Conservation (phyloP, 64 coral and sea anemone genomes). For the Stylophora pistillata region DNA sequence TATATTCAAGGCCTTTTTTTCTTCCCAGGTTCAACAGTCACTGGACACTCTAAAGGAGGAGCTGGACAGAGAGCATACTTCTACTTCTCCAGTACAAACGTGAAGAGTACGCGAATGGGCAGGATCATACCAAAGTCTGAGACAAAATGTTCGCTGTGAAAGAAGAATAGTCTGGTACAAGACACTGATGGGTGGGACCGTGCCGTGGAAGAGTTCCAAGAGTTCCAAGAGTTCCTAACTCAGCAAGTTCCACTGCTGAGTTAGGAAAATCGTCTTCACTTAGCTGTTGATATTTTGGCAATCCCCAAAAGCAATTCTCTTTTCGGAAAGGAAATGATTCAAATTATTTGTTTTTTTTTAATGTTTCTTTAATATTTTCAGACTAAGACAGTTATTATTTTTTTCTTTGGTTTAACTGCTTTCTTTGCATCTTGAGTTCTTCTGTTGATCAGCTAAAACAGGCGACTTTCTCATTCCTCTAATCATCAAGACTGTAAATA, state of each 20-base stretch:
- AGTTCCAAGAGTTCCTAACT: too few species aligned
- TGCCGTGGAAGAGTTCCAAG: too few species aligned
- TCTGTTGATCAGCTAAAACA: not conserved
- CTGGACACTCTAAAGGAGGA: conserved; percentile 1
- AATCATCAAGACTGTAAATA: not conserved
- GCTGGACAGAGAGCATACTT: conserved; percentile 1
- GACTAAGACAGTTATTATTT: too few species aligned
- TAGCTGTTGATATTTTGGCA: not conserved
- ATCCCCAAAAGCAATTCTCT: not conserved
- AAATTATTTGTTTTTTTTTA: too few species aligned
- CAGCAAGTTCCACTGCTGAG: not conserved
- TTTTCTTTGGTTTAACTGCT: not conserved
- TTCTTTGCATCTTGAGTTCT: not conserved
- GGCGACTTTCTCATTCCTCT: not conserved
- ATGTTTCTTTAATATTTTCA: too few species aligned
- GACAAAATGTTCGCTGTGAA: too few species aligned
- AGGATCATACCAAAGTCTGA: not conserved
- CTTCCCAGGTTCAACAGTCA: conserved; percentile 2
- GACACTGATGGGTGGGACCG: too few species aligned
- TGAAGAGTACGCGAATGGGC: not conserved
- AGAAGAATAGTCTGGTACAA: too few species aligned
- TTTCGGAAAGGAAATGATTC: not conserved
- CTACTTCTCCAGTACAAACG: not conserved
- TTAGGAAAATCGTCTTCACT: not conserved
- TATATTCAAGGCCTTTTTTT: not conserved